phyloP scores from a whole-genome alignment of 2,113 vertebrate species.

The Panthera tigris region DNA sequence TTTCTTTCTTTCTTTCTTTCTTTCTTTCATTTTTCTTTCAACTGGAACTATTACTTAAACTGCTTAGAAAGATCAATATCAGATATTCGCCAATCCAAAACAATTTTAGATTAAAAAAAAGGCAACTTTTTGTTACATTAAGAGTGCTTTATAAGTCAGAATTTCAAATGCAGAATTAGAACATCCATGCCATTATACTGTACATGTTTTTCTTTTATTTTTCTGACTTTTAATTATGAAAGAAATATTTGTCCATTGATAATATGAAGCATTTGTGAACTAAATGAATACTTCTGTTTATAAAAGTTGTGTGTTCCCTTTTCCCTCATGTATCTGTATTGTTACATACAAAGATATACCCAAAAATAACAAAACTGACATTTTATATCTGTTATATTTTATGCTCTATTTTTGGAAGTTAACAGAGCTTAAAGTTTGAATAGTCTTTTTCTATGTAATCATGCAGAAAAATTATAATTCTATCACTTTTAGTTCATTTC shows the following conservation, averaged over 20 bases:
- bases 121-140: not conserved
- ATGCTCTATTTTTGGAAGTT: conserved; percentile 49
- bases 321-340: not conserved
- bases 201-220: not conserved
- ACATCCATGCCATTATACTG: not conserved
- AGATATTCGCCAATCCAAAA: not conserved
- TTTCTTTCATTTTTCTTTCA: not conserved
- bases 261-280: not conserved
- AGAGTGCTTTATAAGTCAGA: not conserved
- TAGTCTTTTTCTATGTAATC: not conserved
- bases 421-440: conserved; percentile 32
- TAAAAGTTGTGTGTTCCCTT: not conserved
- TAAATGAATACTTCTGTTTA: not conserved
- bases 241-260: not conserved
- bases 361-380: not conserved
- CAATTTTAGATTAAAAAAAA: not conserved
- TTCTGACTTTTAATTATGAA: not conserved
- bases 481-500: conserved; percentile 29
- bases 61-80: not conserved
- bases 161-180: not conserved
- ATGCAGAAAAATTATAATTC: conserved; percentile 28
- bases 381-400: not conserved
- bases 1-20: not conserved
- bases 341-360: not conserved
- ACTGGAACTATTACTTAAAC: not conserved